Percentiles rank a stretch among this genome's conserved stretches.
These are phyloP conservation scores for Carettochelys insculpta DNA, from an alignment of 2,113 vertebrate genomes.

Conservation along the genomic window DNA sequence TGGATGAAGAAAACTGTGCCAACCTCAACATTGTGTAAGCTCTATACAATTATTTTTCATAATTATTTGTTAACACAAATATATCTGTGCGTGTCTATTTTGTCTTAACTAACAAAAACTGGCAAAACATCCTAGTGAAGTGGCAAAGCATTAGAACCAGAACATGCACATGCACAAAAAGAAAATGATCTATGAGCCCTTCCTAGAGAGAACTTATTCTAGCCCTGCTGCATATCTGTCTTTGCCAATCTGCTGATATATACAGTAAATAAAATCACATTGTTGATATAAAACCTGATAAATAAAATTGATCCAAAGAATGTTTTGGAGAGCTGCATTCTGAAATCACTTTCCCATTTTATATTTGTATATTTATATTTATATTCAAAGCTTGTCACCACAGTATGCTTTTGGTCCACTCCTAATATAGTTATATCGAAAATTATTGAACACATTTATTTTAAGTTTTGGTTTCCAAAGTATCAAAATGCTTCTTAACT, in stretches of 20 bases:
- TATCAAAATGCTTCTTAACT: conserved; percentile 9
- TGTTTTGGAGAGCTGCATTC: neutral
- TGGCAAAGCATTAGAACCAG: neutral
- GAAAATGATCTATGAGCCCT: fast-evolving
- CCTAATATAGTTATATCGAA: conserved; percentile 42
- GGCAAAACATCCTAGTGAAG: neutral
- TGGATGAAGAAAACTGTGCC: neutral
- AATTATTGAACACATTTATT: conserved; percentile 26
- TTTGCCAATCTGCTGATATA: conserved; percentile 9
- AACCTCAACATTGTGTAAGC: neutral
- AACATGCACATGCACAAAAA: neutral
- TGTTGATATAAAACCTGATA: conserved; percentile 1
- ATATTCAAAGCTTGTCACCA: conserved; percentile 34
- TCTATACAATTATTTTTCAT: neutral
- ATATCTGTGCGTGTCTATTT: too few species aligned
- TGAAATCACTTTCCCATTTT: conserved; percentile 43
- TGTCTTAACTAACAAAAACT: neutral
- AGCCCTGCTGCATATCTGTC: neutral
- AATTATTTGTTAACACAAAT: neutral
- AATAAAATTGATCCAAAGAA: conserved; percentile 25
- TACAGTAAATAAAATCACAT: conserved; percentile 8
- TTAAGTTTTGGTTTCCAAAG: conserved; percentile 3
- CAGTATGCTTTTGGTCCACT: conserved; percentile 22
- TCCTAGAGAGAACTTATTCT: neutral
- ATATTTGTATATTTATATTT: conserved; percentile 42